Evolutionary conservation across 2,113 vertebrate genomes (phyloP), one percentile per base, ranked within the genome.

Genomic region (Chionis minor): DNA sequence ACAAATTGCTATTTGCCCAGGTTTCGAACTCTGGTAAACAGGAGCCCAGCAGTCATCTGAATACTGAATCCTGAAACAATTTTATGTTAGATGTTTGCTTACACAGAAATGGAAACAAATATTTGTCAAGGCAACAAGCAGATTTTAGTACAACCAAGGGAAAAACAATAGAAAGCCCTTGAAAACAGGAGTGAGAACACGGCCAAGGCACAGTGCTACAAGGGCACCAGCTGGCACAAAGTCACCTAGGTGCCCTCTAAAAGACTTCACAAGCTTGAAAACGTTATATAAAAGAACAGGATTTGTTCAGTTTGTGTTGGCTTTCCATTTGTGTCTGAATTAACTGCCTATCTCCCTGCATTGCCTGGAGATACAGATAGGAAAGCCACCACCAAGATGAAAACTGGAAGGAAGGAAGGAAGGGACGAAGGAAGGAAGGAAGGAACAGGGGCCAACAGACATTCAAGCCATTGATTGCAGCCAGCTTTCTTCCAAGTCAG

Each of bases 1-100:
- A 93, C 87, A 97, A 97, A 95, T 94, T 93, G 82, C 89, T 97
- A 35, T 97, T 97, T 97, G 87, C 89, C 85, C 82, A 97, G 91
- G 89, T 94, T 97, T 95, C 96, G 96, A 96, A 96, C 96, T 96
- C 75, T 72, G 84, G 87, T 89, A 95, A 97, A 97, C 82, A 97
- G 66, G 3, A 70, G 73, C 56, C 52, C 40, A 95, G 63, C 86
- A 92, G 61, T 51, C 86, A 88, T 86, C 61, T 81, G 85, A 92
- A 97, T 91, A 73, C 40, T 26, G 80, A 96, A 91, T 91, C 80
- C 80, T 72, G 52, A 94, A 88, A 87, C 85, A 85, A 75, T 73
- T 83, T 93, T 49, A 21, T 47, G 79, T 65, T 58, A 85, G 62
- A 80, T 88, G 66, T 87, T 94, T 94, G 80, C 84, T 91, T 56